A percentile compares a stretch with the other conserved stretches of the same genome.
Evolutionary conservation across 2,113 vertebrate species (phyloP).

Genomic region (Corythornis cristatus): DNA sequence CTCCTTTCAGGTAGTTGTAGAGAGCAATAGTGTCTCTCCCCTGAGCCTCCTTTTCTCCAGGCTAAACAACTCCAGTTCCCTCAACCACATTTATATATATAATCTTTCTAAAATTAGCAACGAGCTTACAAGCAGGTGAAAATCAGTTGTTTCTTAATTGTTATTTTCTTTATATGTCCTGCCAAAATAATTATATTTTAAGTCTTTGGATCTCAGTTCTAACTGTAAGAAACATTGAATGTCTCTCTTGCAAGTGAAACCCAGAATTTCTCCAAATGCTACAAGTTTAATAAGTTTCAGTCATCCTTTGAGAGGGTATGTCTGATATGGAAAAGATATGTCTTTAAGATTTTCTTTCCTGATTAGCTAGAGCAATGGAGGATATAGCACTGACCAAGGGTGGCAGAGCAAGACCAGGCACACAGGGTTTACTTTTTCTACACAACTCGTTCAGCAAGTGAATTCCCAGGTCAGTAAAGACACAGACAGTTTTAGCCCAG

Average conservation of each 20-base stretch:
- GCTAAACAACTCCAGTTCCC: neutral
- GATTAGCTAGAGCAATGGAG: neutral
- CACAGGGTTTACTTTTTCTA: neutral
- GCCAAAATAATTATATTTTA: neutral
- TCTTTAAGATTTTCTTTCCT: neutral
- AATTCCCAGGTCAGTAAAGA: neutral
- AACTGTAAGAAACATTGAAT: neutral
- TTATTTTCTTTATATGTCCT: neutral
- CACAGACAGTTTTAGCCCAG: neutral
- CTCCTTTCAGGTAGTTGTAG: no score
- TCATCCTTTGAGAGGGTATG: neutral
- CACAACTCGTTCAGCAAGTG: fast-evolving
- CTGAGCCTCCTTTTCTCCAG: no score
- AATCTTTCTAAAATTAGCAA: neutral
- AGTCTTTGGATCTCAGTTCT: neutral
- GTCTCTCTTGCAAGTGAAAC: neutral
- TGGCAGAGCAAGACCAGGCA: neutral
- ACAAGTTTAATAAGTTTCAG: neutral
- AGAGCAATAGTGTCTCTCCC: no score
- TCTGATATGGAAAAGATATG: neutral
- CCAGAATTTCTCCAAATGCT: neutral
- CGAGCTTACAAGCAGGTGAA: neutral
- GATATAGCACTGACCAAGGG: neutral
- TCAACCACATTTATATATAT: neutral
- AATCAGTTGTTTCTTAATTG: neutral